Conservation (phyloP, 2,113 vertebrate genomes). For the Thryonomys swinderianus region DNA sequence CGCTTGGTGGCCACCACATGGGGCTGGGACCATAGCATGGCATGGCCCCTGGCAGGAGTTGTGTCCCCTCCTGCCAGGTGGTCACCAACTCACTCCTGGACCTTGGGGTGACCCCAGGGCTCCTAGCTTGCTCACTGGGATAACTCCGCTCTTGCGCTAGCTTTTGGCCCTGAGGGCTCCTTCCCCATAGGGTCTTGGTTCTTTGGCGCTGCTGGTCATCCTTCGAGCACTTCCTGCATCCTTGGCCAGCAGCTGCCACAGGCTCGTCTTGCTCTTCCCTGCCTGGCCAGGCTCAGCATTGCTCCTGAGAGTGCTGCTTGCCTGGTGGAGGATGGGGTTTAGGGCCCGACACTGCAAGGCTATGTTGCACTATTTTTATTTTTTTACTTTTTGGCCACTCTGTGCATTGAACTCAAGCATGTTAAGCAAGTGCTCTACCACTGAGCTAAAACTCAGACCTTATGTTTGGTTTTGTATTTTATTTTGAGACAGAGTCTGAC, state of each 20-base stretch:
- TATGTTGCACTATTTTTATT: background rate
- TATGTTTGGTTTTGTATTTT: background rate
- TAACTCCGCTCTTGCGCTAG: too few relatives aligned
- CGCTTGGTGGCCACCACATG: background rate
- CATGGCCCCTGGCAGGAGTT: background rate
- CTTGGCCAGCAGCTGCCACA: background rate
- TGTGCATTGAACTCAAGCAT: background rate
- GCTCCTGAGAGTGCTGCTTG: background rate
- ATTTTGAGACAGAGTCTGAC: background rate
- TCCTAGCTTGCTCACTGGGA: background rate
- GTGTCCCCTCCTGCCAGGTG: rapidly evolving
- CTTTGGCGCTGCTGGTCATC: background rate
- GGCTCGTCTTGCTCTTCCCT: background rate
- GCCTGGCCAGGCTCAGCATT: background rate
- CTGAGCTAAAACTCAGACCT: background rate
- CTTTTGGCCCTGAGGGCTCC: background rate
- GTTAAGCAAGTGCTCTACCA: background rate
- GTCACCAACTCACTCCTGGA: background rate
- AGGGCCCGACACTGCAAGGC: background rate
- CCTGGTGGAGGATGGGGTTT: background rate
- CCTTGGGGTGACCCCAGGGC: too few relatives aligned
- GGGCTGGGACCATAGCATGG: background rate
- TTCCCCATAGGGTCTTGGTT: background rate
- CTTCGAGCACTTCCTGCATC: background rate
- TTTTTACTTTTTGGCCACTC: background rate